Evolutionary conservation across 2,113 vertebrate genomes (phyloP), one percentile per base, ranked within the genome.

Genomic region (Bucco capensis): DNA sequence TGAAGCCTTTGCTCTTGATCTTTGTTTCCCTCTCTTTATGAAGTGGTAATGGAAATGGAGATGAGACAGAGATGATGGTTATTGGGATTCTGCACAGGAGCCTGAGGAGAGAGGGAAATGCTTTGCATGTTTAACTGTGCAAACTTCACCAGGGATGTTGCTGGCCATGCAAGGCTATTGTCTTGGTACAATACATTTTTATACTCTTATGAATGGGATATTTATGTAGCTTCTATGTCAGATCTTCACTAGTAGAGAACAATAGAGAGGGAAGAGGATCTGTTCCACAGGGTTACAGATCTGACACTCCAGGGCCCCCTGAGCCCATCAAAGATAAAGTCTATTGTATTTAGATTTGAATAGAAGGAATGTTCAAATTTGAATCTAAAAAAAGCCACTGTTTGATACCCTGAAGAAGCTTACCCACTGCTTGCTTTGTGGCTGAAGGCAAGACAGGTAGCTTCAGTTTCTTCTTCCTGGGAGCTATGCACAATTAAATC

Each of bases 261-360:
- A 94, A 90, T 90, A 71, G 79, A 35, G 24, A 57, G 46, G 5
- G 71, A 37, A 56, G 83, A 85, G 66, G 86, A 62, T 90, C 67
- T 64, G 58, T 46, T 84, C 80, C 6, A 16, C 46, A 30, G 74
- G 60, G 71, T 83, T 95, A 53, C 17, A 71, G 81, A 85, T 77
- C 60, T 91, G 91, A 62, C 74, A 82, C 44, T 53, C 0, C 0
- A 86, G 61, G 80, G 74, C 58, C 93, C 80, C 95, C 81, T 10
- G 86, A 94, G 83, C 77, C 72, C 65, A 51, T 47, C 2, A 0
- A 47, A 94, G 93, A 94, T 94, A 73, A 94, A 94, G 5, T 86
- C 71, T 74, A 96, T 96, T 96, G 89, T 96, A 9, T 51, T 89
- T 66, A 56, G 47, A 54, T 92, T 93, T 96, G 75, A 92, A 90